Evolutionary conservation across 2,888 invertebrate species (phyloP).

Genomic region (Monoplex corrugatus): DNA sequence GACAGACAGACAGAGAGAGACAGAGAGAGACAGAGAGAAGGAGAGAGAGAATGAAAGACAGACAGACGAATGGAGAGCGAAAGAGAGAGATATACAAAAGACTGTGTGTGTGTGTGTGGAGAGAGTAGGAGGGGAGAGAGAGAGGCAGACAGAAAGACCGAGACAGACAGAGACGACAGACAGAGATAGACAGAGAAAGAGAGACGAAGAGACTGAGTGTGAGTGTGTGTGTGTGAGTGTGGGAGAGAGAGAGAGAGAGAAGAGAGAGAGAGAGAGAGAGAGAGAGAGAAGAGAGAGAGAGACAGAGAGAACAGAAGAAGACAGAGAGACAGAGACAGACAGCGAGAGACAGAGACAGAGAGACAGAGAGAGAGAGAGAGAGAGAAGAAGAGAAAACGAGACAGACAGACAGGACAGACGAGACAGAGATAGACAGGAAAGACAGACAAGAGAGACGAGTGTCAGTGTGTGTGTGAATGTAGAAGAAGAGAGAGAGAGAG

Average conservation of each 20-base stretch:
- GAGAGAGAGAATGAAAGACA: conserved; percentile 35
- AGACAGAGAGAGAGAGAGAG: background rate
- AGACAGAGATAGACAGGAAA: background rate
- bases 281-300: background rate
- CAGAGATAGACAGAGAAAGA: too few species aligned
- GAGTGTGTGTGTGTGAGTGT: too few species aligned
- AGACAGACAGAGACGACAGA: background rate
- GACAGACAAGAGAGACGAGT: too few species aligned
- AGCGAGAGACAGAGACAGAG: too few species aligned
- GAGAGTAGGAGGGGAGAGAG: background rate
- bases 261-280: conserved; percentile 22
- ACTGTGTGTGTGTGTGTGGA: too few species aligned
- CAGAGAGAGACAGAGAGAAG: conserved; percentile 42
- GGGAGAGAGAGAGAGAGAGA: conserved; percentile 40
- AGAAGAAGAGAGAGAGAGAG: too few species aligned
- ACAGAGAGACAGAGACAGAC: background rate
- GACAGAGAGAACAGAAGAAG: background rate
- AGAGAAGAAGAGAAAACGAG: background rate
- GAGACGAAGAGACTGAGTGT: too few species aligned
- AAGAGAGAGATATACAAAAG: background rate
- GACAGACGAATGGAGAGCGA: conserved; percentile 33
- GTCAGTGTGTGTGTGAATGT: too few species aligned
- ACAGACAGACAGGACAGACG: too few species aligned
- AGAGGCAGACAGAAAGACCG: background rate
- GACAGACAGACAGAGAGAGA: conserved; percentile 41